Evolutionary conservation across 2,888 invertebrate genomes (phyloP), one percentile per base, ranked within the genome.

Genomic region (Amorpha juglandis): DNA sequence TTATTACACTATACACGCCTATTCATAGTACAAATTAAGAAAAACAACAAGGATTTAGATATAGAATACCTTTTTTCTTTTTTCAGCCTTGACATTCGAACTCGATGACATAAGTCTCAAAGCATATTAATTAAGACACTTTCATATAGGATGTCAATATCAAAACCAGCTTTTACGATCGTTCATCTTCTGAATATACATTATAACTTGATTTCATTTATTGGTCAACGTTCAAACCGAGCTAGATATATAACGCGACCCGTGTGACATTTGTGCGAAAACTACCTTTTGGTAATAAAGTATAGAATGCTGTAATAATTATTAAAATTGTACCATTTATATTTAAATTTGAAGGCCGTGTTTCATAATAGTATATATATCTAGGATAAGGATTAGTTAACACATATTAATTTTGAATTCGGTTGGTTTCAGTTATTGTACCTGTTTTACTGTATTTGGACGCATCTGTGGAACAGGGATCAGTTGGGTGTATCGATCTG

Each of bases 1-100:
- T 79, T 78, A 80, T 81, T 80, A 72, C 77, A 77, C 74, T 77
- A 74, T 79, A 76, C 68, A 68, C 71, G 67, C 74, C 74, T 74
- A 70, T 33, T 53, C 67, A 63, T 67, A 74, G 71, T 38, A 4
- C 27, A 27, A 27, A 27, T 6, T 12, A 21, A 58, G 42, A 58
- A 70, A 67, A 65, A 67, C 69, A 69, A 67, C 72, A 71, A 69
- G 72, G 70, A 72, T 74, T 58, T 73, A 70, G 63, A 67, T 48
- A 71, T 58, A 58, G 42, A 38, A 16, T 12, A 55, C 55, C 6
- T 55, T 55, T 55, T 55, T 16, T 35, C 19, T 14, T 55, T 27
- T 27, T 27, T 38, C 50, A 71, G 35, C 71, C 75, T 77, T 77
- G 74, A 76, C 75, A 77, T 78, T 76, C 21, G 67, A 70, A 70